These are phyloP conservation scores for Popillia japonica DNA, from an alignment of 1,140 invertebrate species.

Conservation along the genomic window DNA sequence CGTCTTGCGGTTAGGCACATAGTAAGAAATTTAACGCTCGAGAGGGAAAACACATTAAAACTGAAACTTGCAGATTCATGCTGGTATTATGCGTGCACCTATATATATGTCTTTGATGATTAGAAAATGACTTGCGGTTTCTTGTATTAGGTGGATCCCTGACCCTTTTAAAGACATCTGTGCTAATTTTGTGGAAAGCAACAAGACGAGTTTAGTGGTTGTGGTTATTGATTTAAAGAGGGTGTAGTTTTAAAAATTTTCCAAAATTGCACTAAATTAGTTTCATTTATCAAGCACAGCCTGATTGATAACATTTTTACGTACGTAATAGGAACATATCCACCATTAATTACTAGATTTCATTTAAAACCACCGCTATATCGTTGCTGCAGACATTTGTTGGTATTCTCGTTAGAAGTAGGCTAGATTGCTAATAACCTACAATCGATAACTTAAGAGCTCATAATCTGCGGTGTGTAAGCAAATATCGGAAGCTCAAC, in stretches of 20 bases:
- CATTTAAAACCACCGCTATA: neutral
- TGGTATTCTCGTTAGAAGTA: constrained; percentile 39
- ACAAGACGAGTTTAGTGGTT: neutral
- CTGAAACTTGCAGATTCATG: constrained; percentile 9
- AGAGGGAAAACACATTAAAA: constrained; percentile 30
- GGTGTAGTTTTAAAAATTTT: too few relatives aligned
- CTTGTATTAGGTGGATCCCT: constrained; percentile 22
- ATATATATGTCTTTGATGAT: constrained; percentile 18
- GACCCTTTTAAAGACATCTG: constrained; percentile 34
- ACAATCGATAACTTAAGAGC: constrained; percentile 55
- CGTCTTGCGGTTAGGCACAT: neutral
- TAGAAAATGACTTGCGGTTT: constrained; percentile 31
- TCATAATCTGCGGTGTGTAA: constrained; percentile 49
- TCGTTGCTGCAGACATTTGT: neutral
- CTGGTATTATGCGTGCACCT: neutral
- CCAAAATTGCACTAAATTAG: too few relatives aligned
- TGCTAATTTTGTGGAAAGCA: constrained; percentile 36
- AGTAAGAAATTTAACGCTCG: constrained; percentile 20
- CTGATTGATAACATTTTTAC: too few relatives aligned
- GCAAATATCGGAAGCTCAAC: constrained; percentile 48
- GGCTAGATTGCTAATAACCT: constrained; percentile 50
- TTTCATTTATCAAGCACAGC: too few relatives aligned
- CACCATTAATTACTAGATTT: neutral
- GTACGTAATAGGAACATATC: neutral
- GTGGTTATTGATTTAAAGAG: neutral